Evolutionary conservation across 1,140 invertebrate genomes (phyloP), one percentile per base, ranked within the genome.

Genomic region (Papilio aristodemus): DNA sequence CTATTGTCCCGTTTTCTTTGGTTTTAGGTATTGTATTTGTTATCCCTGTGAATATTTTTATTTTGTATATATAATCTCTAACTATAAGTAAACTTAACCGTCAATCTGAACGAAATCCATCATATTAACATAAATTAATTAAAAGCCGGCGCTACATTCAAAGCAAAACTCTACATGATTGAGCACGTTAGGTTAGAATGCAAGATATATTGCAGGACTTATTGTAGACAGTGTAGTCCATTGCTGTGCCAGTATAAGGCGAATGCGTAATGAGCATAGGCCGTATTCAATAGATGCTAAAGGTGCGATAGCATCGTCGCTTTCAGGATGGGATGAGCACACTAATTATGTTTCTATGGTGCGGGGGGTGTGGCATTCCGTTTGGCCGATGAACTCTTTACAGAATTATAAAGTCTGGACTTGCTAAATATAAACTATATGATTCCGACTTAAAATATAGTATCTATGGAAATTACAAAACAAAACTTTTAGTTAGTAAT

Each of bases 341-440:
- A 81, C 85, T 89, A 87, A 89, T 89, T 89, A 89, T 80, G 86
- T 82, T 83, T 83, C 83, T 86, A 84, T 82, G 84, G 79, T 77
- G 77, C 76, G 77, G 84, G 73, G 73, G 81, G 81, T 79, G 83
- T 79, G 77, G 83, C 84, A 89, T 89, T 89, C 86, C 86, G 41
- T 67, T 62, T 70, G 86, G 70, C 57, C 86, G 77, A 77, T 86
- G 86, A 89, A 85, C 86, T 76, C 76, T 36, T 17, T 50, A 70
- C 41, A 83, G 76, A 77, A 10, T 50, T 74, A 43, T 46, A 36
- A n/a, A 17, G 43, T 17, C 2, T 32, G 27, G 27, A 32, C 27
- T 32, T 2, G 27, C 27, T 3, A 32, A 32, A n/a, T 41, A 41
- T n/a, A 4, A 41, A 41, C 2, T 11, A 41, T 11, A 41, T 41